Evolutionary conservation across 2,797 vertebrate species (phyloP), one percentile per base, ranked within the genome.

Genomic region (Siniperca scherzeri): DNA sequence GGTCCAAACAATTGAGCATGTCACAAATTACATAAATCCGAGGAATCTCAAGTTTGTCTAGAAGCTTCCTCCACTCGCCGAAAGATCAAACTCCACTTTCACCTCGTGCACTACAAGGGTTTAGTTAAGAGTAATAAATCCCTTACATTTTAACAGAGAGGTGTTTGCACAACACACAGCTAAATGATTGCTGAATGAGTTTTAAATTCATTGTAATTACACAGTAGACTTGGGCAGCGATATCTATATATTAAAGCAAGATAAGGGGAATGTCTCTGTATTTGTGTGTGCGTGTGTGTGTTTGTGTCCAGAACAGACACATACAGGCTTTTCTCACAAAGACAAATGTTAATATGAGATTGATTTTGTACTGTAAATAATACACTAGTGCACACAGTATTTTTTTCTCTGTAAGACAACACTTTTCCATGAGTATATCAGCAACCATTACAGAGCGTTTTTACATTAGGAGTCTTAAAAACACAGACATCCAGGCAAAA

Each of bases 11-110:
- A 79, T 3, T 27, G 48, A 56, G 14, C 59, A 1, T 46, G 57
- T 79, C 78, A 87, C 38, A 27, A 68, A 73, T 48, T 8, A 75
- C 30, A 72, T 1, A 30, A 36, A 21, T 38, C 42, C 4, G 46
- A 74, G 85, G 65, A 56, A 46, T 65, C 21, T 74, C 25, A 36
- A 25, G 33, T 57, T 33, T 22, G 14, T 74, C 38, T 16, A 7
- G 22, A 72, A 42, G 72, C 38, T 69, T 77, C 56, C 27, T 70
- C 59, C 33, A 46, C 72, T 25, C 11, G 4, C n/a, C 27, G 14
- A 42, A 65, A 70, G 95, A 90, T 94, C 95, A 96, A 96, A 96
- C 88, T 96, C 95, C 95, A 95, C 86, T 76, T 61, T 67, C 46
- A 12, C 48, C 78, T 82, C 30, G 16, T 60, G 75, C 48, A 62